These are phyloP conservation scores for Brachionus rubens DNA, from an alignment of 1,140 invertebrate genomes.

Conservation along the genomic window DNA sequence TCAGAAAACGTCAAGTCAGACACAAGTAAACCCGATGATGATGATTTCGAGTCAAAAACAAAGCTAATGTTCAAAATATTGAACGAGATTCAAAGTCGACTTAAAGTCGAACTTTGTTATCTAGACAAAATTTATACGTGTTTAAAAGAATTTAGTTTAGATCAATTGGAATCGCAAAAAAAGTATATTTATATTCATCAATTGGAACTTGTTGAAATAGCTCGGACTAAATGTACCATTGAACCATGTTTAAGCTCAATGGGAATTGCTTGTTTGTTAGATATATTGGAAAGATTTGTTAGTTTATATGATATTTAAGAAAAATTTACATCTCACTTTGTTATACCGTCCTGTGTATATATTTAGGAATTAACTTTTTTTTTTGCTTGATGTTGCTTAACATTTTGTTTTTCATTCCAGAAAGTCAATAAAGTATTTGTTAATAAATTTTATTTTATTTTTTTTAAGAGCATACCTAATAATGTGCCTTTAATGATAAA, in stretches of 20 bases:
- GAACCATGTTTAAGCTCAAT: background rate
- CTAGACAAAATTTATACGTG: background rate
- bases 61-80: constrained; percentile 23
- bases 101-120: background rate
- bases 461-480: no score
- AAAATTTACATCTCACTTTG: no score
- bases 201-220: constrained; percentile 3
- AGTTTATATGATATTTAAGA: background rate
- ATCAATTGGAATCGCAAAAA: background rate
- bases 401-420: no score
- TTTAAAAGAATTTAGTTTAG: background rate
- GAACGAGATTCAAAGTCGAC: background rate
- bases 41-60: constrained; percentile 17
- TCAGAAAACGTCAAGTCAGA: background rate
- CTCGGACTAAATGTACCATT: background rate
- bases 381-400: background rate
- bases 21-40: background rate
- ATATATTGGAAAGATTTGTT: constrained; percentile 12
- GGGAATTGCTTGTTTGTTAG: constrained; percentile 17
- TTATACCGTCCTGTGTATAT: no score
- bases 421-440: no score
- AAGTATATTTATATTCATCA: background rate
- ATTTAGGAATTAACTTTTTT: background rate
- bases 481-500: no score
- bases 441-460: no score